Conservation (phyloP, 2,888 invertebrate genomes). For the Cristatella mucedo region DNA sequence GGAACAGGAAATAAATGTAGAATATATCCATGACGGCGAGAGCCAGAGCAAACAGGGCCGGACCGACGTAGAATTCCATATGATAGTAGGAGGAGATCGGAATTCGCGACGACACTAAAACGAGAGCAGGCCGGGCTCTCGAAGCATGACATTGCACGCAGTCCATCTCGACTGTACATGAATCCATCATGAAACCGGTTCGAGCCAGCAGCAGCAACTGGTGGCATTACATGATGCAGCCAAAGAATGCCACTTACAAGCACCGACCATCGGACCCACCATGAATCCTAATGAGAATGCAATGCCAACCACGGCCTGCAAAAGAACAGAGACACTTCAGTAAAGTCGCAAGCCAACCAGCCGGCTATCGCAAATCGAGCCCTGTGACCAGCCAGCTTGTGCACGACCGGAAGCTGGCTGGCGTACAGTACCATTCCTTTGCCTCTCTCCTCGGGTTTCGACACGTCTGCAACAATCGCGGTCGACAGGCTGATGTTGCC, state of each 20-base stretch:
- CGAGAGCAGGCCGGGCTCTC: no score
- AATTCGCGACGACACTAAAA: no score
- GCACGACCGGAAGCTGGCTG: no score
- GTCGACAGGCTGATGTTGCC: conserved; percentile 88
- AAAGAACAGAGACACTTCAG: conserved; percentile 22
- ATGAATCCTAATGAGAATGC: conserved; percentile 97
- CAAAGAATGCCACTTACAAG: conserved; percentile 65
- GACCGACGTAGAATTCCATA: conserved; percentile 66
- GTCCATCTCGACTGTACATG: no score
- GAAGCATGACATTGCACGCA: no score
- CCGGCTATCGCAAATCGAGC: no score
- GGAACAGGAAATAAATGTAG: conserved; percentile 55
- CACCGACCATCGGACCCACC: conserved; percentile 83
- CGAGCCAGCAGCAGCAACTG: conserved; percentile 6
- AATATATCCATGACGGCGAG: conserved; percentile 61
- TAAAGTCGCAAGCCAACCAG: no score
- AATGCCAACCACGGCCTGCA: conserved; percentile 80
- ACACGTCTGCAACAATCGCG: conserved; percentile 84
- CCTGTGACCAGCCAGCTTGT: no score
- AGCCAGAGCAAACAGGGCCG: conserved; percentile 47
- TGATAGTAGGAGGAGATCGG: no score
- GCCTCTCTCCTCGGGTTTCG: conserved; percentile 63
- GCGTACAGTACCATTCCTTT: conserved; percentile 93
- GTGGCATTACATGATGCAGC: conserved; percentile 31
- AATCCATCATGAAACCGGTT: no score